phyloP scores from a whole-genome alignment of 2,888 invertebrate species.

The Neoscelio sp. region DNA sequence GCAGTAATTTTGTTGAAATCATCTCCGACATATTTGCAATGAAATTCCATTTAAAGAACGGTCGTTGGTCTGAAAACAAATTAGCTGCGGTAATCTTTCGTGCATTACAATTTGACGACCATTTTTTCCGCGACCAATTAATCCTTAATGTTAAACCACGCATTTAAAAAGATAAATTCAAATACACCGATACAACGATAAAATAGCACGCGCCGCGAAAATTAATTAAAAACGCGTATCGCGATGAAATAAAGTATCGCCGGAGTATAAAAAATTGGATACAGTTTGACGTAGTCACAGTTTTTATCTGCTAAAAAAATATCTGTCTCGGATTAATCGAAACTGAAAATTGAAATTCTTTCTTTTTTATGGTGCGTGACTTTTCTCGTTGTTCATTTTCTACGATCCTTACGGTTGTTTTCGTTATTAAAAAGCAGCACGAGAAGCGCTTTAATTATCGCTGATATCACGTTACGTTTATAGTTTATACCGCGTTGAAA shows the following conservation, averaged over 20 bases:
- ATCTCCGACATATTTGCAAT: background rate
- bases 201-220: constrained; percentile 1
- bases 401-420: constrained; percentile 17
- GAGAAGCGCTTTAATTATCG: constrained; percentile 42
- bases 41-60: background rate
- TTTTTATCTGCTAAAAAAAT: background rate
- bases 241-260: constrained; percentile 8
- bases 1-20: no score
- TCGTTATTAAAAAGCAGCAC: constrained; percentile 19
- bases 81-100: background rate
- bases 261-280: constrained; percentile 21
- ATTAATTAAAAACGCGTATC: constrained; percentile 34
- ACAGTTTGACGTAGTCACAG: constrained; percentile 4
- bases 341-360: background rate
- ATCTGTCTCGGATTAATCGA: background rate
- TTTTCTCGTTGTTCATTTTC: background rate
- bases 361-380: background rate
- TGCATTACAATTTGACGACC: constrained; percentile 6
- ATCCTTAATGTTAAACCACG: constrained; percentile 17
- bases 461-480: constrained; percentile 16
- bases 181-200: constrained; percentile 6
- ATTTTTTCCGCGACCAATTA: constrained; percentile 21
- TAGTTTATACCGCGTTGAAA: constrained; percentile 14
- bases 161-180: constrained; percentile 14
- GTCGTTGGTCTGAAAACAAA: background rate